Evolutionary conservation across 2,113 vertebrate genomes (phyloP).

Genomic region (Leucopternis melanops): DNA sequence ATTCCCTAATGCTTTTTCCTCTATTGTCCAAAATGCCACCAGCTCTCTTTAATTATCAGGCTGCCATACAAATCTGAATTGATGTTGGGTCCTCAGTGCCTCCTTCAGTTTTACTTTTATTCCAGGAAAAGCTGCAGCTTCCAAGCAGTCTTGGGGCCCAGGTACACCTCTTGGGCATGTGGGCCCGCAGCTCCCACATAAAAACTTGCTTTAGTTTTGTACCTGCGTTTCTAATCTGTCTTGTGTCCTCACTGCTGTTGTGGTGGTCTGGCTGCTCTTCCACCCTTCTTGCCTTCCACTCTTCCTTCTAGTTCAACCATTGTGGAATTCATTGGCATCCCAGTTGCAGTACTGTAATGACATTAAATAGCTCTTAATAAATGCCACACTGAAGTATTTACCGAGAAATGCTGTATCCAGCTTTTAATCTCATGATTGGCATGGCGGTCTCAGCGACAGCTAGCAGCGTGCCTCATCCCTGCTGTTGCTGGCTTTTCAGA

Average conservation of each 20-base stretch:
- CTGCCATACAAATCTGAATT: not conserved
- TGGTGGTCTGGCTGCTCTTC: not conserved
- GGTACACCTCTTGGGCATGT: not conserved
- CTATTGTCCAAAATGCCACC: not conserved
- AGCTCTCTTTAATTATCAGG: not conserved
- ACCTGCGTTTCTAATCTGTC: not conserved
- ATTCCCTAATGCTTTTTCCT: not conserved
- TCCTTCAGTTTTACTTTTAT: not conserved
- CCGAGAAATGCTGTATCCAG: not conserved
- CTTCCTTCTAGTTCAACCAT: not conserved
- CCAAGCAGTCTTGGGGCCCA: not conserved
- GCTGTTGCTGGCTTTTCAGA: not conserved
- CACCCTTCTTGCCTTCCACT: not conserved
- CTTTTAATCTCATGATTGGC: not conserved
- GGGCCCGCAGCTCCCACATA: not conserved
- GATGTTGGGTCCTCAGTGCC: not conserved
- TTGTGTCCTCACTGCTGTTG: not conserved
- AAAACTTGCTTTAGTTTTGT: not conserved
- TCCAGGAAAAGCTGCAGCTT: not conserved
- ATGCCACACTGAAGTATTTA: not conserved
- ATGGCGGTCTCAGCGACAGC: not conserved
- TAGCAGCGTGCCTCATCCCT: not conserved
- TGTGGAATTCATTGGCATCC: not conserved
- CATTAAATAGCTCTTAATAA: not conserved
- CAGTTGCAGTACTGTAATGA: not conserved